Conservation (phyloP, 2,113 vertebrate species). For the Gymnobelideus leadbeateri region DNA sequence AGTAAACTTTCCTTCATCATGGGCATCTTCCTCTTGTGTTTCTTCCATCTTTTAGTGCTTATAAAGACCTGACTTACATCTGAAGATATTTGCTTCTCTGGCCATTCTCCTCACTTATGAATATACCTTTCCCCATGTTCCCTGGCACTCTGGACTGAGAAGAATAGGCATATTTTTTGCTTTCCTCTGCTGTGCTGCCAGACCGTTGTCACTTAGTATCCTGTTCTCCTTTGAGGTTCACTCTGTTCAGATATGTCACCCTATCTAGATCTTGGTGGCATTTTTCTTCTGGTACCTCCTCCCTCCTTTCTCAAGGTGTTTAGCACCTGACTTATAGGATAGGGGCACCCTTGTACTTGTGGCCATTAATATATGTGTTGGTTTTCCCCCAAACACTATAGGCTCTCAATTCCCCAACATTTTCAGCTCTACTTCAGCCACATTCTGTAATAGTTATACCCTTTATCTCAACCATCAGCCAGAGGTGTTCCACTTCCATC, state of each 20-base stretch:
- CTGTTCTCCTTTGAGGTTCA: background rate
- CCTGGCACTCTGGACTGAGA: background rate
- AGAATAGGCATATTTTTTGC: background rate
- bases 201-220: background rate
- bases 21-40: background rate
- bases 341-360: background rate
- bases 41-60: background rate
- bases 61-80: background rate
- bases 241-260: background rate
- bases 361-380: background rate
- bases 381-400: background rate
- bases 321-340: background rate
- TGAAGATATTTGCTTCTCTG: background rate
- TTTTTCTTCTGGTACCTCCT: background rate
- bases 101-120: background rate
- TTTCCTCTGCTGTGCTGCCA: background rate
- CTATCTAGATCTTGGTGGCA: background rate
- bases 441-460: too few species aligned
- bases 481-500: background rate
- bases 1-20: background rate
- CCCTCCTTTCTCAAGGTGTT: background rate
- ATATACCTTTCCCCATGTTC: background rate
- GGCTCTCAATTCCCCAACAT: background rate
- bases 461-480: too few species aligned
- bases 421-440: background rate